phyloP scores from a whole-genome alignment of 2,113 vertebrate species.

The Pao palembangensis region DNA sequence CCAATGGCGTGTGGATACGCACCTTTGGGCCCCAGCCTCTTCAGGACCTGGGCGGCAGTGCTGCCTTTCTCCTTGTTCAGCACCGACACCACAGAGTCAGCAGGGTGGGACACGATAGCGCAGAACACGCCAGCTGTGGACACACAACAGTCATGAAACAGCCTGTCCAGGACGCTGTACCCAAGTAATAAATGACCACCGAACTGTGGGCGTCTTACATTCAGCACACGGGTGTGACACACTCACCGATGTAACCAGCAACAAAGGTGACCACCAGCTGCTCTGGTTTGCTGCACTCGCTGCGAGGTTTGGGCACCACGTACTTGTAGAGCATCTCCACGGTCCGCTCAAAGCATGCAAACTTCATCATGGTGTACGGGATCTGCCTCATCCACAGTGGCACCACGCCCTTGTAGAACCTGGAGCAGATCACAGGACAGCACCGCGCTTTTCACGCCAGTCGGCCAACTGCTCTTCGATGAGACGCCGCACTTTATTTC shows the following conservation, averaged over 20 bases:
- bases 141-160: not conserved
- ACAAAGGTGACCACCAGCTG: slow-evolving; percentile 95
- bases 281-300: slow-evolving; percentile 87
- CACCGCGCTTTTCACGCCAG: no score
- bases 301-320: slow-evolving; percentile 93
- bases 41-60: slow-evolving; percentile 84
- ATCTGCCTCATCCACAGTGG: slow-evolving; percentile 99
- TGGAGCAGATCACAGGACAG: slow-evolving; percentile 40
- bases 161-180: no score
- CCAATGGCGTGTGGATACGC: not conserved
- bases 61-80: slow-evolving; percentile 96
- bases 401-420: slow-evolving; percentile 97
- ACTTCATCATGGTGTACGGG: slow-evolving; percentile 99
- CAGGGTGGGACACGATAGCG: slow-evolving; percentile 95
- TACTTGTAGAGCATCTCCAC: slow-evolving; percentile 93
- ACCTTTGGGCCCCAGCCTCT: slow-evolving; percentile 89
- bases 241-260: slow-evolving; percentile 97
- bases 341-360: slow-evolving; percentile 97
- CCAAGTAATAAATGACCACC: no score
- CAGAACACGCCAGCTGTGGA: slow-evolving; percentile 92
- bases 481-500: not conserved
- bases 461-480: no score
- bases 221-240: no score
- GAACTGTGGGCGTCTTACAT: no score
- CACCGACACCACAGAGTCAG: slow-evolving; percentile 95